phyloP scores from a whole-genome alignment of 2,888 invertebrate species.

The Pseudanteris insignis region DNA sequence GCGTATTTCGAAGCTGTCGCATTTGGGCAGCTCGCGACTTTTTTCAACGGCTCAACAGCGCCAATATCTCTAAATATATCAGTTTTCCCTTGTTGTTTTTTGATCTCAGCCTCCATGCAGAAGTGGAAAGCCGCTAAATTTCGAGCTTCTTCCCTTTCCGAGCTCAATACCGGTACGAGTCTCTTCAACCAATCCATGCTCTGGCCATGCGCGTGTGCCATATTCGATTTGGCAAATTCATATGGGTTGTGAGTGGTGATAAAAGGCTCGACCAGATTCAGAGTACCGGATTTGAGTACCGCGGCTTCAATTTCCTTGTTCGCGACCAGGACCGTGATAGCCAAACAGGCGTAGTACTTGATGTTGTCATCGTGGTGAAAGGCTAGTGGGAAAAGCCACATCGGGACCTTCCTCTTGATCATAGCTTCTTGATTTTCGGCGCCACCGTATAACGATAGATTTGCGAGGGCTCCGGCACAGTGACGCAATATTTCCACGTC shows the following conservation, averaged over 20 bases:
- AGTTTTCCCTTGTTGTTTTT: constrained; percentile 90
- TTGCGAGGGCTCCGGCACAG: constrained; percentile 96
- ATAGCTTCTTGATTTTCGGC: constrained; percentile 97
- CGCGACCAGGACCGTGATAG: constrained; percentile 94
- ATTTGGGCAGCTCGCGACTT: constrained; percentile 96
- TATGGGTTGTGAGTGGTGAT: constrained; percentile 93
- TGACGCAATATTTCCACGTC: constrained; percentile 93
- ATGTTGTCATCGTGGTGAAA: constrained; percentile 97
- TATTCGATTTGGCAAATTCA: constrained; percentile 91
- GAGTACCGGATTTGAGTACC: constrained; percentile 94
- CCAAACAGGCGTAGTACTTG: constrained; percentile 97
- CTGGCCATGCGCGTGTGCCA: constrained; percentile 94
- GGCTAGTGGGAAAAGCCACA: constrained; percentile 98
- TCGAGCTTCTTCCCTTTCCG: constrained; percentile 94
- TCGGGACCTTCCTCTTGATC: constrained; percentile 92
- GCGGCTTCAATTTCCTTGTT: constrained; percentile 98
- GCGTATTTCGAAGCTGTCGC: constrained; percentile 98
- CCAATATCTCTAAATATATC: constrained; percentile 93
- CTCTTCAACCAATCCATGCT: constrained; percentile 94
- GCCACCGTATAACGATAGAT: constrained; percentile 94
- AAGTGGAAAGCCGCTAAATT: constrained; percentile 98
- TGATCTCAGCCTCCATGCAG: constrained; percentile 99
- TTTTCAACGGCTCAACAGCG: constrained; percentile 93
- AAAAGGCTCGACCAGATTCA: constrained; percentile 96
- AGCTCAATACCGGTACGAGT: constrained; percentile 92